A percentile compares a stretch with the other conserved stretches of the same genome.
These are phyloP conservation scores for Pteropus rufus DNA, from an alignment of 2,797 vertebrate species.

Conservation along the genomic window DNA sequence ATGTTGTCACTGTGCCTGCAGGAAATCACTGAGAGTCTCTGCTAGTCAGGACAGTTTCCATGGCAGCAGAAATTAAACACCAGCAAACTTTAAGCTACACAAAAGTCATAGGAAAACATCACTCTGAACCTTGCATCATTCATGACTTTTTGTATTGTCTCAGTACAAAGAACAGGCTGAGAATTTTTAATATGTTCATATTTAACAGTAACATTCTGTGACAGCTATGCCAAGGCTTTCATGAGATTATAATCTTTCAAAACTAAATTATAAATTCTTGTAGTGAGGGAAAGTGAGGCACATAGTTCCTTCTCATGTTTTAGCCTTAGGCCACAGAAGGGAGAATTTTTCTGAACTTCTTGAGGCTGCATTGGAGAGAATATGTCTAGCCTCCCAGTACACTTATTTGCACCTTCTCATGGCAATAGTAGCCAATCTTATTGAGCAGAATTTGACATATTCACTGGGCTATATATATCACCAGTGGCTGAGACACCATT, in stretches of 20 bases:
- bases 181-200: neutral
- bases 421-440: neutral
- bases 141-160: slow-evolving; percentile 26
- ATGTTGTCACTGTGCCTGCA: slow-evolving; percentile 50
- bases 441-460: neutral
- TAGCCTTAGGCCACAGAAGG: neutral
- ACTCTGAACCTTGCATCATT: slow-evolving; percentile 24
- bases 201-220: neutral
- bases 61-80: slow-evolving; percentile 75
- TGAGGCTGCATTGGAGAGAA: neutral
- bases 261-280: neutral
- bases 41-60: slow-evolving; percentile 66
- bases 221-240: neutral
- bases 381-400: neutral
- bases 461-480: neutral
- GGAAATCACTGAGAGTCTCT: slow-evolving; percentile 52
- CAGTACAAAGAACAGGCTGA: neutral
- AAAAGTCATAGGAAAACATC: slow-evolving; percentile 35
- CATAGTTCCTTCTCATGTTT: neutral
- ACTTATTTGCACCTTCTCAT: neutral
- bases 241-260: neutral
- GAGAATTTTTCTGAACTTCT: neutral
- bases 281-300: neutral
- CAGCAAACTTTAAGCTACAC: slow-evolving; percentile 51
- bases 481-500: neutral